Percentiles rank a stretch among this genome's conserved stretches.
Evolutionary conservation across 1,140 invertebrate genomes (phyloP).

Genomic region (Mactra quadrangularis): DNA sequence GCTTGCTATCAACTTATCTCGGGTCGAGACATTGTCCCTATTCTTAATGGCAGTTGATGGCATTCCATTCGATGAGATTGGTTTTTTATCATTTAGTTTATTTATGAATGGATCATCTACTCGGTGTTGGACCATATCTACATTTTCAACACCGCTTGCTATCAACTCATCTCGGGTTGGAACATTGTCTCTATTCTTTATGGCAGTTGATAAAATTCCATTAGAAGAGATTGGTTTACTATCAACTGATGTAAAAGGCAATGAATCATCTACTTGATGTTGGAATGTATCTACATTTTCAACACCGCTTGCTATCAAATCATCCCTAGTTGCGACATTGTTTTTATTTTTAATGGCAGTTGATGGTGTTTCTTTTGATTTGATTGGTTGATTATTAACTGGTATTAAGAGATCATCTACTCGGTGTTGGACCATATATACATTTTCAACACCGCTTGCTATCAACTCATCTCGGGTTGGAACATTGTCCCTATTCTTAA

Average conservation of each 20-base stretch:
- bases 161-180: conserved; percentile 6
- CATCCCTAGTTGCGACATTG: background rate
- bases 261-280: background rate
- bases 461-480: conserved; percentile 6
- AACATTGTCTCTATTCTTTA: conserved; percentile 22
- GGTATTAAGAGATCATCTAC: background rate
- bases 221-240: background rate
- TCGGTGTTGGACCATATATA: background rate
- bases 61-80: background rate
- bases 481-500: conserved; percentile 22
- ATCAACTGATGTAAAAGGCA: too few relatives aligned
- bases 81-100: too few relatives aligned
- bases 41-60: background rate
- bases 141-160: background rate
- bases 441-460: background rate
- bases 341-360: background rate
- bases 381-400: too few relatives aligned
- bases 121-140: background rate
- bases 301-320: background rate
- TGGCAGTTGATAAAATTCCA: background rate
- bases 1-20: background rate
- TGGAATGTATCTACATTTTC: background rate
- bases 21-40: background rate
- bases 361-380: background rate
- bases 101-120: background rate